phyloP scores from a whole-genome alignment of 2,113 vertebrate species.

The Brachyhypopomus gauderio region DNA sequence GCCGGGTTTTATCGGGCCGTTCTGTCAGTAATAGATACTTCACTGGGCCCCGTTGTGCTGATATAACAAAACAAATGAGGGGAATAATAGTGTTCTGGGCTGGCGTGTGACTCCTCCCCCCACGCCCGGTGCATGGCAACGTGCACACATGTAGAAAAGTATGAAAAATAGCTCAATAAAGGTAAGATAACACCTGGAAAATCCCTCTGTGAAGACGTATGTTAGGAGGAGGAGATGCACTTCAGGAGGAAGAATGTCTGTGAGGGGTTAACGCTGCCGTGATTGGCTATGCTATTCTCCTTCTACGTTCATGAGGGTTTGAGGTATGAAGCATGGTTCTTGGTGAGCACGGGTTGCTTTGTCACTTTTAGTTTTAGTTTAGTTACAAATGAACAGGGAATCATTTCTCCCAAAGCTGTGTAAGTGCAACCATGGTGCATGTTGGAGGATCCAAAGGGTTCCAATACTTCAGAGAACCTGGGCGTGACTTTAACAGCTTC shows the following conservation, averaged over 20 bases:
- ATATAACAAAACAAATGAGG: conserved; percentile 73
- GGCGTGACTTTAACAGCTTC: background rate
- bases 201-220: conserved; percentile 54
- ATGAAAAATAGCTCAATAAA: conserved; percentile 52
- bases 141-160: conserved; percentile 47
- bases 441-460: background rate
- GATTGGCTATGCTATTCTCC: conserved; percentile 44
- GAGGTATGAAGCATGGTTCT: conserved; percentile 34
- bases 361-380: background rate
- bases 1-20: conserved; percentile 65
- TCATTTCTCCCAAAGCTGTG: background rate
- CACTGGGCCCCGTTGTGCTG: conserved; percentile 62
- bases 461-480: background rate
- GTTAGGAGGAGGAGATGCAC: conserved; percentile 55
- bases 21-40: conserved; percentile 73
- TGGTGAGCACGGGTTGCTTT: conserved; percentile 5
- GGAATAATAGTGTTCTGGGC: conserved; percentile 58
- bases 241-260: conserved; percentile 55
- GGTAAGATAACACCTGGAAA: conserved; percentile 44
- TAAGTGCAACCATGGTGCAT: background rate
- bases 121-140: conserved; percentile 7
- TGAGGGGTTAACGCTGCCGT: conserved; percentile 61
- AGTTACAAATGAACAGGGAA: background rate
- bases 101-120: conserved; percentile 21
- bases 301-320: conserved; percentile 38